Conservation (phyloP, 2,797 vertebrate species). For the Galaxias olidus region DNA sequence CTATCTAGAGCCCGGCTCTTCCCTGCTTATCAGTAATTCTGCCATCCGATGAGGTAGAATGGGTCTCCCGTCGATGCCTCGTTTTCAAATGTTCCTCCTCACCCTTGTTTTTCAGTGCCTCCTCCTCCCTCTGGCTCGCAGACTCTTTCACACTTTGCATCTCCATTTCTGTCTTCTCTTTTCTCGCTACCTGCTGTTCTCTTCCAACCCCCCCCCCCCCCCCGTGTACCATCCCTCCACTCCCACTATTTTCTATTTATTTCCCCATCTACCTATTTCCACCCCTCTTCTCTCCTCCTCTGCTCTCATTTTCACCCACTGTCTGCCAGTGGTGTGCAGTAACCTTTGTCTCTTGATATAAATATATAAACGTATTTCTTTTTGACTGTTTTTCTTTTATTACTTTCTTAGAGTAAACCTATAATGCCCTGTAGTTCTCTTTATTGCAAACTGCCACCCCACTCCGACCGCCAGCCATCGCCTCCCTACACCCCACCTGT, state of each 20-base stretch:
- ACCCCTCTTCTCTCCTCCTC: conserved; percentile 34
- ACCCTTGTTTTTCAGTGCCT: conserved; percentile 20
- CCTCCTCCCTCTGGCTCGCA: conserved; percentile 6
- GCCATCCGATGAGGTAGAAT: conserved; percentile 33
- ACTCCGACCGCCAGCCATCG: too few species aligned
- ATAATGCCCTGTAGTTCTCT: conserved; percentile 9
- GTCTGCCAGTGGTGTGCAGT: background rate
- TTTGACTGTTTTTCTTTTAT: background rate
- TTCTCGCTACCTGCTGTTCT: background rate
- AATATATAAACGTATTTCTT: background rate
- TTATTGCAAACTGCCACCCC: too few species aligned
- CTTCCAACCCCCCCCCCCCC: conserved; percentile 49
- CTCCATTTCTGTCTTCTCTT: background rate
- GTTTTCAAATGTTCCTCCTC: conserved; percentile 25
- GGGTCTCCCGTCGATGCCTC: conserved; percentile 39
- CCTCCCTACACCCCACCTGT: conserved; percentile 20
- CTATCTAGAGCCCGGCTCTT: conserved; percentile 40
- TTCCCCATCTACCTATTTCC: conserved; percentile 11
- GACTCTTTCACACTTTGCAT: conserved; percentile 22
- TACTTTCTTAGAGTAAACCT: conserved; percentile 17
- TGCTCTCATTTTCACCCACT: background rate
- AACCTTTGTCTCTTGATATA: background rate
- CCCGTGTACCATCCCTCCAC: conserved; percentile 41
- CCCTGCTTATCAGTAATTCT: conserved; percentile 44
- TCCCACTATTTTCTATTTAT: conserved; percentile 27